Evolutionary conservation across 1,140 invertebrate species (phyloP), one percentile per base, ranked within the genome.

Genomic region (Pollicipes pollicipes): DNA sequence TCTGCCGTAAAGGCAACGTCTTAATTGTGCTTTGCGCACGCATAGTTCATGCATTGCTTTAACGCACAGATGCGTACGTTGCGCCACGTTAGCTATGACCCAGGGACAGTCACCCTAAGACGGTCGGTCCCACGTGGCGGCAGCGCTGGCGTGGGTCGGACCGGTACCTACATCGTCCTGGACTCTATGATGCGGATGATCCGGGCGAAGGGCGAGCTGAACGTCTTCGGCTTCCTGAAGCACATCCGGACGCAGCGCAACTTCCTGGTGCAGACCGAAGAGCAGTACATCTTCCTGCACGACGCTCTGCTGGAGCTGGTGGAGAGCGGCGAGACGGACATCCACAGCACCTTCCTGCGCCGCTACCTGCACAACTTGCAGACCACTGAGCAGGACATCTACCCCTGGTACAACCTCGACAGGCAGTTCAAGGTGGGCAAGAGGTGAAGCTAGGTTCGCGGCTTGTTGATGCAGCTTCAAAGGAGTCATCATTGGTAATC

Each of bases 231-330:
- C 29, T 97, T 96, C 79, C 83, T 98, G 31, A 89, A 91, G 73
- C 90, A 97, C 77, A 97, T 97, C 75, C 85, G 95, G 67, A 78
- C 80, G 71, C 84, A 85, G 75, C 76, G 84, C 67, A 84, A 83
- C 75, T 83, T 81, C 75, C 77, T 86, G 6, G 84, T 85, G 16
- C 90, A 93, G 77, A 91, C 89, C 29, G 89, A 96, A 81, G 93
- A 96, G 78, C 94, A 97, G 78, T 97, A 97, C 80, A 92, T 96
- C 74, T 96, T 97, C 81, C 93, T 97, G 74, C 94, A 97, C 80
- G 93, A 96, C 80, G 93, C 93, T 2, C 78, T 97, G 31, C 83
- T 94, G n/a, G 94, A 97, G 81, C 93, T 92, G 69, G 93, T 97
- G 66, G 87, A 94, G 71, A 90, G 90, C 70, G 89, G 89, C 21